phyloP scores from a whole-genome alignment of 2,113 vertebrate species.

The Thermophis baileyi region DNA sequence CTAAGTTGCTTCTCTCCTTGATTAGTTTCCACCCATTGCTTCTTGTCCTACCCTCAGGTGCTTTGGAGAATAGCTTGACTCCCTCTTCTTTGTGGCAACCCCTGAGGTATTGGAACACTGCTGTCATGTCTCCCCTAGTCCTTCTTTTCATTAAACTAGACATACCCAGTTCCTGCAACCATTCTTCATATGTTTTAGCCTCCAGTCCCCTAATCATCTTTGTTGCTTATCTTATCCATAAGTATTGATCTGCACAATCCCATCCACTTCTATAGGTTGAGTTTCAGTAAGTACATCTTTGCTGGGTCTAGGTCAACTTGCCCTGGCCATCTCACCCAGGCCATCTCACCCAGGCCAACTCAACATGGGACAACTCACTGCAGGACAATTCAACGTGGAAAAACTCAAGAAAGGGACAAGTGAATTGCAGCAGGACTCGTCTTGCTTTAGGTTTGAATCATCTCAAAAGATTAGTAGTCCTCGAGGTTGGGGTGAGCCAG shows the following conservation, averaged over 20 bases:
- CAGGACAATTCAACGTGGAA: neutral
- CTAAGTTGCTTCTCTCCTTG: no score
- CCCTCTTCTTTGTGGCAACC: no score
- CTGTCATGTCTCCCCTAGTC: no score
- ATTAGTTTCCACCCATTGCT: no score
- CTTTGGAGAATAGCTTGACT: no score
- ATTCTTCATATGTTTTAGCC: no score
- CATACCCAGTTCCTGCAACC: no score
- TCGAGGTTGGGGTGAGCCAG: neutral
- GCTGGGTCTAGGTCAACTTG: neutral
- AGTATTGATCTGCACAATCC: neutral
- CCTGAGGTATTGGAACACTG: no score
- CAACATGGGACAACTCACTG: neutral
- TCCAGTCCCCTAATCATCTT: no score
- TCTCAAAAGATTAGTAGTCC: neutral
- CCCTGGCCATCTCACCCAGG: no score
- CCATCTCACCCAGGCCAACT: neutral
- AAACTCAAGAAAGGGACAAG: neutral
- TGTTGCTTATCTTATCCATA: neutral
- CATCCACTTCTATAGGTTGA: neutral
- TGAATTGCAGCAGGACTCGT: neutral
- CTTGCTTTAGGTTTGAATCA: neutral
- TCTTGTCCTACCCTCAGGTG: no score
- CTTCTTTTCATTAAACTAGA: no score
- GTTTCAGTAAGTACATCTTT: neutral